These are phyloP conservation scores for Polypedilum vanderplanki DNA, from an alignment of 1,140 invertebrate species.

Conservation along the genomic window DNA sequence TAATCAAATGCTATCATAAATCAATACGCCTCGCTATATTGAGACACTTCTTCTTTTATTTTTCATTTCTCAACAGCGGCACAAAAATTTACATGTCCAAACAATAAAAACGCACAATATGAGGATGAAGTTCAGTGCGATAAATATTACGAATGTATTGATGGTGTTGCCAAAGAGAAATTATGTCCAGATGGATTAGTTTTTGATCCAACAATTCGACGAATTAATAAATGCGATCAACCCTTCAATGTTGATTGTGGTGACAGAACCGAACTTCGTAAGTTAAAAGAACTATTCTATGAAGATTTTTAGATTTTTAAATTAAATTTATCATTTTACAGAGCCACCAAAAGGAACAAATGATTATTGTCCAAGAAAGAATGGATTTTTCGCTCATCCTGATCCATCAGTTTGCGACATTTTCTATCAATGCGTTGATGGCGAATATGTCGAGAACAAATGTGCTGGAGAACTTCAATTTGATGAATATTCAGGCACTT, in stretches of 20 bases:
- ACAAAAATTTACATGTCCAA: constrained; percentile 66
- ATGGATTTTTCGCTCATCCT: constrained; percentile 84
- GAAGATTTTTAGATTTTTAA: no score
- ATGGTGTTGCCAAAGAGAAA: constrained; percentile 64
- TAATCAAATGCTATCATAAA: not conserved
- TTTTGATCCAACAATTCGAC: constrained; percentile 73
- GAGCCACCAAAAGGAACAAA: constrained; percentile 63
- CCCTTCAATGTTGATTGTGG: constrained; percentile 85
- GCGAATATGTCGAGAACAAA: constrained; percentile 67
- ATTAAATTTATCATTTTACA: constrained; percentile 38
- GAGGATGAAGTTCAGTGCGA: constrained; percentile 74
- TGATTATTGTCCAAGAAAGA: constrained; percentile 67
- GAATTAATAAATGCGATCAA: constrained; percentile 84
- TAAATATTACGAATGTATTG: constrained; percentile 74
- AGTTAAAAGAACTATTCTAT: constrained; percentile 45
- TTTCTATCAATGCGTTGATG: constrained; percentile 85
- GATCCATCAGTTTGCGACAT: constrained; percentile 71
- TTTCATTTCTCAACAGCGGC: constrained; percentile 48
- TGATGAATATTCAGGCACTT: constrained; percentile 72
- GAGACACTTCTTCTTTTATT: not conserved
- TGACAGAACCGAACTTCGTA: constrained; percentile 76
- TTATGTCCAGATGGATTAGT: constrained; percentile 79
- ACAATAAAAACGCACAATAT: constrained; percentile 65
- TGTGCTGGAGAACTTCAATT: constrained; percentile 82
- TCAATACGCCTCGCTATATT: not conserved